phyloP scores from a whole-genome alignment of 2,797 vertebrate genomes.

The Eutrigla gurnardus region DNA sequence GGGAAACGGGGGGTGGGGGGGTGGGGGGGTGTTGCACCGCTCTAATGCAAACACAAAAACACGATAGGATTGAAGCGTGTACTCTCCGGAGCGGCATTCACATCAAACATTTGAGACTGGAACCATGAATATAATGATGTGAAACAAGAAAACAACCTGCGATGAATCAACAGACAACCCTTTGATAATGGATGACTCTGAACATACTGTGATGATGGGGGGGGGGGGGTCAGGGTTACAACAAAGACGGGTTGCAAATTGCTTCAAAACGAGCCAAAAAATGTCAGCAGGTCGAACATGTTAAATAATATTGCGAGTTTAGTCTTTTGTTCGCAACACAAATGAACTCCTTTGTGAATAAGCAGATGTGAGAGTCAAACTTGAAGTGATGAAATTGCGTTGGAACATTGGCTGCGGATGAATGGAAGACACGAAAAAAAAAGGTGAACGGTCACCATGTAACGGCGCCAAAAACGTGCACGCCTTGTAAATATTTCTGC shows the following conservation, averaged over 20 bases:
- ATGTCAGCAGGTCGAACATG: conserved; percentile 40
- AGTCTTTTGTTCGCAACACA: conserved; percentile 25
- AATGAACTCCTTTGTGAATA: conserved; percentile 6
- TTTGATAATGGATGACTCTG: conserved; percentile 34
- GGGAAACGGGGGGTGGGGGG: conserved; percentile 65
- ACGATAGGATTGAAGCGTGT: conserved; percentile 39
- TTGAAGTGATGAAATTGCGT: conserved; percentile 25
- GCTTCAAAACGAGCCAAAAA: conserved; percentile 38
- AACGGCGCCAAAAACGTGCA: conserved; percentile 29
- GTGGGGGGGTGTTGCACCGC: conserved; percentile 45
- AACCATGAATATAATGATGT: conserved; percentile 68
- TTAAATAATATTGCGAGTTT: conserved; percentile 35
- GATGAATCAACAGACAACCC: conserved; percentile 41
- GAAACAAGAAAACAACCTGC: conserved; percentile 59
- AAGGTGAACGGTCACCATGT: conserved; percentile 26
- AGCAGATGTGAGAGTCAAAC: conserved; percentile 22
- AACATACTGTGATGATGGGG: conserved; percentile 30
- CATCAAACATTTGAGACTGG: conserved; percentile 58
- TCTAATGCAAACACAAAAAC: conserved; percentile 55
- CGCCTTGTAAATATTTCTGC: conserved; percentile 41
- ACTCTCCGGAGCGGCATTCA: conserved; percentile 54
- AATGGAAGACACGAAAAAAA: background rate
- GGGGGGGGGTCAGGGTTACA: conserved; percentile 15
- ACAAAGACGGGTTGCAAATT: conserved; percentile 12
- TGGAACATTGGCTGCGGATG: conserved; percentile 29